Evolutionary conservation across 2,888 invertebrate genomes (phyloP).

Genomic region (Macropis europaea): DNA sequence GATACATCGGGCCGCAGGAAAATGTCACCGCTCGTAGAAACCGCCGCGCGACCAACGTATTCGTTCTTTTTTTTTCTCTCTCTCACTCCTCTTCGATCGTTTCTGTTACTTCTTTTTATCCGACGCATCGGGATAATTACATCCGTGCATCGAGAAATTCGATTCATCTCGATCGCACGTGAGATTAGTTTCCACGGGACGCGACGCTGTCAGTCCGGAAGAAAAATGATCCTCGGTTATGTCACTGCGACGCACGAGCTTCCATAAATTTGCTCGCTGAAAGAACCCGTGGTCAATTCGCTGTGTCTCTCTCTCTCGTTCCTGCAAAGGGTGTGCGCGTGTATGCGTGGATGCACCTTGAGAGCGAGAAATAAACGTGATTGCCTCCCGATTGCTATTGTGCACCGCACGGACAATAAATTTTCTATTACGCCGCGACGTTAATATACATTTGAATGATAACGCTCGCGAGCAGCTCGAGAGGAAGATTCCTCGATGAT

Average conservation of each 20-base stretch:
- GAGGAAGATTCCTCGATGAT: conserved; percentile 14
- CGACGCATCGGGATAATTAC: conserved; percentile 42
- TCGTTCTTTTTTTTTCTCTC: not conserved
- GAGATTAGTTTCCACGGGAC: conserved; percentile 38
- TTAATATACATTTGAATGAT: conserved; percentile 53
- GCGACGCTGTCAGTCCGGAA: conserved; percentile 37
- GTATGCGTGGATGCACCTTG: conserved; percentile 26
- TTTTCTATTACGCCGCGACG: conserved; percentile 49
- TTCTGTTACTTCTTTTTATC: not conserved
- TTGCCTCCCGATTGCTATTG: conserved; percentile 32
- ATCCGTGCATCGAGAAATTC: conserved; percentile 43
- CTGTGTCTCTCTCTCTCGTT: not conserved
- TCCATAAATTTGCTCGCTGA: conserved; percentile 53
- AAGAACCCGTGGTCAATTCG: conserved; percentile 9
- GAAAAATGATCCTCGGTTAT: conserved; percentile 54
- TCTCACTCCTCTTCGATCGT: not conserved
- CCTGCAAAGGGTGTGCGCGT: too few relatives aligned
- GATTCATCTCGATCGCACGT: conserved; percentile 54
- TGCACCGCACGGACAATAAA: conserved; percentile 34
- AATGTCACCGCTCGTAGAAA: conserved; percentile 68
- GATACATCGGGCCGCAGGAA: conserved; percentile 74
- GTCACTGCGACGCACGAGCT: conserved; percentile 23
- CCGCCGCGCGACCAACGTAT: not conserved
- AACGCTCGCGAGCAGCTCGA: conserved; percentile 11
- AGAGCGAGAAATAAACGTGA: conserved; percentile 47